Conservation (phyloP, 2,888 invertebrate genomes). For the Charanyca ferruginea region DNA sequence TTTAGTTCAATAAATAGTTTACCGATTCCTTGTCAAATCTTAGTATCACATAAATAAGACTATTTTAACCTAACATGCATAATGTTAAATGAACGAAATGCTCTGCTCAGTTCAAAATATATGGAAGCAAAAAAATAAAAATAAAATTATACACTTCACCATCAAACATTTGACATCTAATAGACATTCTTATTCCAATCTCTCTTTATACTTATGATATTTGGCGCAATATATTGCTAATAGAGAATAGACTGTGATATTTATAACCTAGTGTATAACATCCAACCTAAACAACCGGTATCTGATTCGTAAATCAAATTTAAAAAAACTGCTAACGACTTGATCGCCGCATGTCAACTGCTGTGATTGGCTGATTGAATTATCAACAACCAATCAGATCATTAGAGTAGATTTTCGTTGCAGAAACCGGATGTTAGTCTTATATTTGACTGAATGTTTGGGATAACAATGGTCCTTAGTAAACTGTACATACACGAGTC, state of each 20-base stretch:
- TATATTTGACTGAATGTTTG: slow-evolving; percentile 21
- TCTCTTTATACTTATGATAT: slow-evolving; percentile 64
- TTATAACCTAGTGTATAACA: slow-evolving; percentile 26
- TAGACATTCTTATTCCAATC: slow-evolving; percentile 47
- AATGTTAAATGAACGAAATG: slow-evolving; percentile 56
- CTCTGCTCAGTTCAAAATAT: slow-evolving; percentile 60
- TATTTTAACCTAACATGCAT: slow-evolving; percentile 52
- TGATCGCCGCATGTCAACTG: neutral
- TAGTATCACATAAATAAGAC: slow-evolving; percentile 46
- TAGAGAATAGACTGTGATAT: slow-evolving; percentile 44
- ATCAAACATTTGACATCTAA: slow-evolving; percentile 44
- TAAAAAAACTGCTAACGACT: neutral
- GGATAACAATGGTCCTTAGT: slow-evolving; percentile 37
- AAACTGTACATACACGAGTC: slow-evolving; percentile 19
- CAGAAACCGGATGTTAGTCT: slow-evolving; percentile 2
- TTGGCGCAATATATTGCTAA: slow-evolving; percentile 79
- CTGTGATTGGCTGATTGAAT: neutral
- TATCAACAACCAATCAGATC: neutral
- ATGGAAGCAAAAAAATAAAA: slow-evolving; percentile 44
- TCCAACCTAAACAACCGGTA: slow-evolving; percentile 1
- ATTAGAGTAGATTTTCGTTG: neutral
- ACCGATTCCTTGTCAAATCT: neutral
- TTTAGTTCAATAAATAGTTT: slow-evolving; percentile 2
- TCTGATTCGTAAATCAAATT: neutral
- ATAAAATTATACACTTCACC: slow-evolving; percentile 35